Percentiles rank a stretch among this genome's conserved stretches.
These are phyloP conservation scores for Cossypha heuglini DNA, from an alignment of 2,797 vertebrate genomes.

Conservation along the genomic window DNA sequence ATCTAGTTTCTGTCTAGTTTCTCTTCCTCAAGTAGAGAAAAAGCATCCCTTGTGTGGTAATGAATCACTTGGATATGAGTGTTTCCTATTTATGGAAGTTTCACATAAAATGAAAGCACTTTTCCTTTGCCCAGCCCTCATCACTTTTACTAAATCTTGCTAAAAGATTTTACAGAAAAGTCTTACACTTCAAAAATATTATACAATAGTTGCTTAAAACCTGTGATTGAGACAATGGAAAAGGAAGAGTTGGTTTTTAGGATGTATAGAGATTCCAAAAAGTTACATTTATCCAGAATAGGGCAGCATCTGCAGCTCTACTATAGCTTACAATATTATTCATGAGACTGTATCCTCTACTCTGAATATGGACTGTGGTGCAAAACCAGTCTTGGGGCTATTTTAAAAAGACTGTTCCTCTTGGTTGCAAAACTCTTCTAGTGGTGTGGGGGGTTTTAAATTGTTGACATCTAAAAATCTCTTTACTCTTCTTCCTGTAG, in stretches of 20 bases:
- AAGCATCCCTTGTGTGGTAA: background rate
- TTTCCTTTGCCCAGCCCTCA: background rate
- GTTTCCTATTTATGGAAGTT: background rate
- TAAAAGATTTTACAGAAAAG: background rate
- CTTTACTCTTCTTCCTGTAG: background rate
- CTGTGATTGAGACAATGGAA: background rate
- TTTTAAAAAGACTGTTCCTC: background rate
- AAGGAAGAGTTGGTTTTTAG: background rate
- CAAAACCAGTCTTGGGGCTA: background rate
- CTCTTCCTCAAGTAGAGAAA: background rate
- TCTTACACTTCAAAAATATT: background rate
- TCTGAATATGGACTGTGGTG: background rate
- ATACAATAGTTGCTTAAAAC: background rate
- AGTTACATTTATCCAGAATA: background rate
- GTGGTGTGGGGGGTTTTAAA: fast-evolving
- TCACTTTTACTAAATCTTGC: background rate
- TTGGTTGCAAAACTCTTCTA: background rate
- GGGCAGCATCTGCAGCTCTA: background rate
- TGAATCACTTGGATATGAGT: background rate
- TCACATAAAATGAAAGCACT: background rate
- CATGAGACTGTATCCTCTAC: background rate
- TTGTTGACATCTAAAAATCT: background rate
- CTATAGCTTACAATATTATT: background rate
- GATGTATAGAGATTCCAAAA: background rate
- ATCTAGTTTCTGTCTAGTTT: background rate